Percentiles rank a stretch among this genome's conserved stretches.
These are phyloP conservation scores for Delichon dasypus DNA, from an alignment of 2,797 vertebrate genomes.

Conservation along the genomic window DNA sequence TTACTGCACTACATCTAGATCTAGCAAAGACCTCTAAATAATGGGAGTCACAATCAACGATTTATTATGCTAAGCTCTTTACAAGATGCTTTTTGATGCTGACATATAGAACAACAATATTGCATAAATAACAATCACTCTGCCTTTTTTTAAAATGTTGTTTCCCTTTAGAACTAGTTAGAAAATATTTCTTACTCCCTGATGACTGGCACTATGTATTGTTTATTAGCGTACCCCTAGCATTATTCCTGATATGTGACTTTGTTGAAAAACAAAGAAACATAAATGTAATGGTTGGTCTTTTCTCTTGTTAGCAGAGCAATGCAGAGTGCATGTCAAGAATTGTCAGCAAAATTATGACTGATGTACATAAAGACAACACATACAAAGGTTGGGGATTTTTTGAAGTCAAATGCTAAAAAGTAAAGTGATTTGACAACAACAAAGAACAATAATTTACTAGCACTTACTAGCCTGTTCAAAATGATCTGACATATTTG, in stretches of 20 bases:
- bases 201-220: conserved; percentile 77
- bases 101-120: conserved; percentile 73
- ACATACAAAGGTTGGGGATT: background rate
- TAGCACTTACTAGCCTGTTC: conserved; percentile 65
- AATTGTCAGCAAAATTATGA: conserved; percentile 75
- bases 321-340: conserved; percentile 68
- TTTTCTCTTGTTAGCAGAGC: conserved; percentile 79
- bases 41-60: conserved; percentile 64
- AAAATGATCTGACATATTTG: conserved; percentile 63
- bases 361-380: conserved; percentile 68
- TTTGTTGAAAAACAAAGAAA: conserved; percentile 80
- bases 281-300: conserved; percentile 78
- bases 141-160: conserved; percentile 60
- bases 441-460: conserved; percentile 61
- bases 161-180: conserved; percentile 86
- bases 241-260: conserved; percentile 79
- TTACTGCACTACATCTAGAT: conserved; percentile 48
- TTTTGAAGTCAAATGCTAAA: conserved; percentile 66
- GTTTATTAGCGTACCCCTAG: conserved; percentile 80
- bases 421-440: conserved; percentile 69
- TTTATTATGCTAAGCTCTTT: conserved; percentile 73
- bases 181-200: conserved; percentile 83
- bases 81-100: conserved; percentile 74
- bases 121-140: conserved; percentile 74
- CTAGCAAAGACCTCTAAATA: conserved; percentile 63